Evolutionary conservation across 2,113 vertebrate genomes (phyloP).

Genomic region (Prionailurus viverrinus): DNA sequence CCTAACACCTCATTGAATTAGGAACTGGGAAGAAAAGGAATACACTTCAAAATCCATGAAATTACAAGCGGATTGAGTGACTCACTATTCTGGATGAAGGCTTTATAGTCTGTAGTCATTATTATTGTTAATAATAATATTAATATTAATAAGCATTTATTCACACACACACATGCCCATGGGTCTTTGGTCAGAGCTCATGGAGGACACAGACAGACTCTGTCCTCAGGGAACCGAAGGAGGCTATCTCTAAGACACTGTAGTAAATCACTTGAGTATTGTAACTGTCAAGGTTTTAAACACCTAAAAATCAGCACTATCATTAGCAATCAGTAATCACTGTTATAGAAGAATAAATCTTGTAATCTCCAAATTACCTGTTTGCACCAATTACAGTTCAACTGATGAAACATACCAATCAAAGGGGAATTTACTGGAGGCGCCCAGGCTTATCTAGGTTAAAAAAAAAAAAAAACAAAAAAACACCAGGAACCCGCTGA

Average conservation of each 20-base stretch:
- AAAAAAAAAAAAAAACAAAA: neutral
- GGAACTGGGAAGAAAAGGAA: conserved; percentile 50
- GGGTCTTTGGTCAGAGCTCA: conserved; percentile 26
- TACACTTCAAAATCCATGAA: conserved; percentile 68
- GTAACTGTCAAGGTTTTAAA: conserved; percentile 87
- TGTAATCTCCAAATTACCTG: conserved; percentile 89
- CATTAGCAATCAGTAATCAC: conserved; percentile 89
- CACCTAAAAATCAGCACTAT: conserved; percentile 87
- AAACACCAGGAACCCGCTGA: neutral
- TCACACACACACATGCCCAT: neutral
- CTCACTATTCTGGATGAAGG: conserved; percentile 54
- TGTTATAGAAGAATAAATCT: conserved; percentile 89
- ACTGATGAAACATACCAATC: conserved; percentile 88
- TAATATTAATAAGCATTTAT: conserved; percentile 77
- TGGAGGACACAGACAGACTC: conserved; percentile 42
- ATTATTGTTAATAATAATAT: conserved; percentile 48
- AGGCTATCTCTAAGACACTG: conserved; percentile 69
- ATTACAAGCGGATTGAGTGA: conserved; percentile 67
- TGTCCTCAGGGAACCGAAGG: conserved; percentile 68
- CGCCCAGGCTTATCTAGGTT: conserved; percentile 81
- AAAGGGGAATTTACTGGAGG: conserved; percentile 83
- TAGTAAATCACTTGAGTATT: conserved; percentile 83
- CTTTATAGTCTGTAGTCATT: conserved; percentile 31
- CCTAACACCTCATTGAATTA: conserved; percentile 46
- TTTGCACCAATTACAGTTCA: conserved; percentile 88